These are phyloP conservation scores for Eristalis pertinax DNA, from an alignment of 2,888 invertebrate species.

Conservation along the genomic window DNA sequence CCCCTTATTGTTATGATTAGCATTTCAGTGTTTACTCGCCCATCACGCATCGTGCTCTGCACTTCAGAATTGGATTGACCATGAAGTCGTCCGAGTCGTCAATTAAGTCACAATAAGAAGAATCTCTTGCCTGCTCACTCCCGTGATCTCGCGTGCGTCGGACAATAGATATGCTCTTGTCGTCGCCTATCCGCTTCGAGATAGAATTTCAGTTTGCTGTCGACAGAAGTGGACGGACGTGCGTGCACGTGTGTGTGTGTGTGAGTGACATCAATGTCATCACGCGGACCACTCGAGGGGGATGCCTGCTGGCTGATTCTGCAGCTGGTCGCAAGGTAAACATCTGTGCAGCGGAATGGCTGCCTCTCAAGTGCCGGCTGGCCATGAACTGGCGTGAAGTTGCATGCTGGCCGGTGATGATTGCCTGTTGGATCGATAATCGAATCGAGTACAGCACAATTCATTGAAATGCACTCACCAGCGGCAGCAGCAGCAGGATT, in stretches of 20 bases:
- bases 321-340: constrained; percentile 65
- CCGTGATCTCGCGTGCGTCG: constrained; percentile 8
- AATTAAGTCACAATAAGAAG: constrained; percentile 58
- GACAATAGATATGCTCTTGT: not conserved
- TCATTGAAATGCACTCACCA: constrained; percentile 34
- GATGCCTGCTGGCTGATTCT: constrained; percentile 39
- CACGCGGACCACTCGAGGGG: constrained; percentile 6
- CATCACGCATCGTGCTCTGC: constrained; percentile 29
- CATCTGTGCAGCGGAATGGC: constrained; percentile 64
- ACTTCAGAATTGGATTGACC: constrained; percentile 63
- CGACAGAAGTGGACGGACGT: no score
- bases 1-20: constrained; percentile 47
- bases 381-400: constrained; percentile 1
- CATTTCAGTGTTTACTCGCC: constrained; percentile 54
- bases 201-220: constrained; percentile 29
- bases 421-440: not conserved
- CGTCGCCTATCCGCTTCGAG: not conserved
- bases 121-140: constrained; percentile 31
- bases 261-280: not conserved
- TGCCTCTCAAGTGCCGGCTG: constrained; percentile 46
- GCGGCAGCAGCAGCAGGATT: not conserved
- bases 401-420: not conserved
- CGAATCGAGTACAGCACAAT: not conserved
- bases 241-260: not conserved
- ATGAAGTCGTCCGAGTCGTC: constrained; percentile 55